Percentiles rank a stretch among this genome's conserved stretches.
Evolutionary conservation across 2,113 vertebrate species (phyloP).

Genomic region (Labrus mixtus): DNA sequence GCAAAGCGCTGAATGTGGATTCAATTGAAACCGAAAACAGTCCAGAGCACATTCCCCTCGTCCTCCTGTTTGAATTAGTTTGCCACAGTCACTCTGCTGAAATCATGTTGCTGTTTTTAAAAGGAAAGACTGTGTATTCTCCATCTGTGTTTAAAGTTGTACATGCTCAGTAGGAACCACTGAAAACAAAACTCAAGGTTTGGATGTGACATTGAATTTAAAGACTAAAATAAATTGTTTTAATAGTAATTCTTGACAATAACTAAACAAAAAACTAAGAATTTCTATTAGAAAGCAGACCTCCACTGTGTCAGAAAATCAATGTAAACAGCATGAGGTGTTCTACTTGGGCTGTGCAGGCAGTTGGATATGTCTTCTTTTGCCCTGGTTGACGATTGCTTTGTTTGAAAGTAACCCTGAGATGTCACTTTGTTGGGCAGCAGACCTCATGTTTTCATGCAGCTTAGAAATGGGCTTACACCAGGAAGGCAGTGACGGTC

Average conservation of each 20-base stretch:
- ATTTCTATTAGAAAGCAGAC: background rate
- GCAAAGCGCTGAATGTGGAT: background rate
- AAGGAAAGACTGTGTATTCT: background rate
- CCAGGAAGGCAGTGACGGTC: background rate
- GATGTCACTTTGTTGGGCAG: background rate
- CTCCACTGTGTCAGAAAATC: background rate
- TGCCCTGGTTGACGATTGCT: background rate
- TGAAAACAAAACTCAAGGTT: no score
- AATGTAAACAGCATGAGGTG: background rate
- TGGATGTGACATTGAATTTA: background rate
- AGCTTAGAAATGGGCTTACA: background rate
- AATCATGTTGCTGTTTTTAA: background rate
- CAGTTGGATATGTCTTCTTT: background rate
- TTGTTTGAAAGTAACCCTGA: background rate
- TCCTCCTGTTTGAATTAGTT: background rate
- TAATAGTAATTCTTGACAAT: background rate
- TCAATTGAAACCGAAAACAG: background rate
- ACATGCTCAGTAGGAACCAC: background rate
- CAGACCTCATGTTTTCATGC: background rate
- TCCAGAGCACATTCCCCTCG: background rate
- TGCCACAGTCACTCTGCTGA: background rate
- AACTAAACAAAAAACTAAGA: no score
- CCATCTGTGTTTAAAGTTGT: background rate
- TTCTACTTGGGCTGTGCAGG: background rate
- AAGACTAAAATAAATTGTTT: background rate